Evolutionary conservation across 2,113 vertebrate genomes (phyloP).

Genomic region (Eurystomus gularis): DNA sequence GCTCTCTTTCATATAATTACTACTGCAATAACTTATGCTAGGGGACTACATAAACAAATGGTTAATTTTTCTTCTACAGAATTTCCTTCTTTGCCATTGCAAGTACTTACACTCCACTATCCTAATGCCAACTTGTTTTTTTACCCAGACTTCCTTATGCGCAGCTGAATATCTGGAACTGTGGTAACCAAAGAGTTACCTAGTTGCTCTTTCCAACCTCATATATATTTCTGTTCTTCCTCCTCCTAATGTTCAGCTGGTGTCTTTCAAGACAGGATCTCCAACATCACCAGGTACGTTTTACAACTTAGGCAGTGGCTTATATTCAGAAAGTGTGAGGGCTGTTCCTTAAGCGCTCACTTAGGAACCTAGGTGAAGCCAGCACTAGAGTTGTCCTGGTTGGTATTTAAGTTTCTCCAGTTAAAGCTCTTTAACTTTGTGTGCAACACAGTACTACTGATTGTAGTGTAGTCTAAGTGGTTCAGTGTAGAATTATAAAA

Average conservation of each 20-base stretch:
- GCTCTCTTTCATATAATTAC: background rate
- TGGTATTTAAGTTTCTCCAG: background rate
- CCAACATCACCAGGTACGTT: background rate
- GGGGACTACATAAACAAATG: background rate
- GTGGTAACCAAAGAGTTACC: background rate
- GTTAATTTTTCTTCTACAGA: background rate
- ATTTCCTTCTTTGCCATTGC: background rate
- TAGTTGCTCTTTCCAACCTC: background rate
- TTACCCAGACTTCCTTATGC: background rate
- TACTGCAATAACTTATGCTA: background rate
- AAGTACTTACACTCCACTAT: background rate
- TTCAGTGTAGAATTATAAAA: background rate
- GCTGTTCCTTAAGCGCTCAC: rapidly evolving
- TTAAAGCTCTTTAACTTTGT: background rate
- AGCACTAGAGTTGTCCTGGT: background rate
- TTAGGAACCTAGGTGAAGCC: background rate
- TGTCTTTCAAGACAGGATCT: background rate
- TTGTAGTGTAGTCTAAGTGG: background rate
- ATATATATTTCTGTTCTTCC: background rate
- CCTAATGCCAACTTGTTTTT: background rate
- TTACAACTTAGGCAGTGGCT: background rate
- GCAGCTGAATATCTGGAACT: background rate
- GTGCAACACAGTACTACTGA: background rate
- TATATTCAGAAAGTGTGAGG: background rate
- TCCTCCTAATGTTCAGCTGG: background rate